These are phyloP conservation scores for Lasioglossum figueresi DNA, from an alignment of 2,888 invertebrate genomes.

Conservation along the genomic window DNA sequence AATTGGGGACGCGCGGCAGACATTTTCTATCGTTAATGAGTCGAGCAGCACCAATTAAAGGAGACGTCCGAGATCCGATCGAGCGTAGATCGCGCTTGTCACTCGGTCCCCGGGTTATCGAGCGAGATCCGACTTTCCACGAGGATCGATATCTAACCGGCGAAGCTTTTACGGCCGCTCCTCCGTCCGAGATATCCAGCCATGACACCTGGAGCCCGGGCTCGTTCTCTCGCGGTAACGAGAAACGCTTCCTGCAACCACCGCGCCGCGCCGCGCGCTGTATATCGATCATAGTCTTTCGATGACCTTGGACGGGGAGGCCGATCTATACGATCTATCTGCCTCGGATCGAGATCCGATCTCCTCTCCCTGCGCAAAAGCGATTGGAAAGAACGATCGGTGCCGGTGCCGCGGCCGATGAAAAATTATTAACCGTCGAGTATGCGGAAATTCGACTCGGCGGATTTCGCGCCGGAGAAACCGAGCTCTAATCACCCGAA, in stretches of 20 bases:
- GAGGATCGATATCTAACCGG: conserved; percentile 57
- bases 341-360: conserved; percentile 47
- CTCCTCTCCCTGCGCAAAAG: conserved; percentile 27
- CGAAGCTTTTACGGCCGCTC: conserved; percentile 52
- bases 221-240: conserved; percentile 57
- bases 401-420: conserved; percentile 7
- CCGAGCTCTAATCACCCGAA: neutral
- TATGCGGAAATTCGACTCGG: conserved; percentile 50
- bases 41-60: conserved; percentile 65
- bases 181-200: conserved; percentile 45
- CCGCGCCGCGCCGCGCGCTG: conserved; percentile 17
- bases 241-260: conserved; percentile 60
- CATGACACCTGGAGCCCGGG: conserved; percentile 52
- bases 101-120: conserved; percentile 55
- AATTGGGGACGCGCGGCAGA: neutral
- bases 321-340: conserved; percentile 59
- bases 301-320: conserved; percentile 56
- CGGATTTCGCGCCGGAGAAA: conserved; percentile 20
- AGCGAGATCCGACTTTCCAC: conserved; percentile 58
- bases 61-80: conserved; percentile 54
- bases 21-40: conserved; percentile 57
- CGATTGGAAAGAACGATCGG: conserved; percentile 48
- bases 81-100: conserved; percentile 59
- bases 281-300: conserved; percentile 63
- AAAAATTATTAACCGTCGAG: conserved; percentile 53